Base-by-base conservation (phyloP, 2,797 vertebrate genomes). In the Mormyrus hasselquistii region DNA sequence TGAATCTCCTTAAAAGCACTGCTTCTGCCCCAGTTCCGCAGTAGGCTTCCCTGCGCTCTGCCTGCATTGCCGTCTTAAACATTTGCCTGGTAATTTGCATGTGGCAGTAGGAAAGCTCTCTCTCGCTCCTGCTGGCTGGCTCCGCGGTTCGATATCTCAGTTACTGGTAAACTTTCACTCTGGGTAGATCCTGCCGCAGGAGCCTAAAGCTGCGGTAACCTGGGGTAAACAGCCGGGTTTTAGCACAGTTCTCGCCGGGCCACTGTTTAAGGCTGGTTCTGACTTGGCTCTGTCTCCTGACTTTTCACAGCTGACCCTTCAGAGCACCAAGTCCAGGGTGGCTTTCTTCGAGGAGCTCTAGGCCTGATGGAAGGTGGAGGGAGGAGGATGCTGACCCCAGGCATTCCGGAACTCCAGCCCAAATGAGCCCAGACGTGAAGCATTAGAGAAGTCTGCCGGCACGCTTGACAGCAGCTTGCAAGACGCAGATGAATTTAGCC, bases 261-360 rank as follows among this genome's bases (percentile, higher is more conserved):
- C 10, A 1, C 25, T 14, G 25, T 69, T 12, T 10, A 29, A 14
- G 65, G 34, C 69, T 76, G 3, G 25, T 41, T 14, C 14, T 41
- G 34, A 76, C 69, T 59, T 86, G 25, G 19, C 1, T 29, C 25
- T 87, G 19, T 59, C 29, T 87, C 3, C 12, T 34, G 22, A 6
- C 59, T 25, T 94, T 92, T 93, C 95, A 91, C 97, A 99, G 98
- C 96, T 98, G 69, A 99, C 98, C 73, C 95, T 99, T 22, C 98
- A 99, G 95, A 99, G 98, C 93, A 97, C 98, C 95, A 98, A 98
- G 93, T 96, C 97, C 95, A 97, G 97, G 7, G 98, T 99, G 95
- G 98, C 98, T 94, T 98, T 97, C 96, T 99, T 99, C 92, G 97
- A 99, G 93, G 98, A 99, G 91, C 97, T 99, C 65, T 99, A 96